A percentile compares a stretch with the other conserved stretches of the same genome.
Conservation (phyloP, 2,113 vertebrate genomes). For the Xenopus laevis region DNA sequence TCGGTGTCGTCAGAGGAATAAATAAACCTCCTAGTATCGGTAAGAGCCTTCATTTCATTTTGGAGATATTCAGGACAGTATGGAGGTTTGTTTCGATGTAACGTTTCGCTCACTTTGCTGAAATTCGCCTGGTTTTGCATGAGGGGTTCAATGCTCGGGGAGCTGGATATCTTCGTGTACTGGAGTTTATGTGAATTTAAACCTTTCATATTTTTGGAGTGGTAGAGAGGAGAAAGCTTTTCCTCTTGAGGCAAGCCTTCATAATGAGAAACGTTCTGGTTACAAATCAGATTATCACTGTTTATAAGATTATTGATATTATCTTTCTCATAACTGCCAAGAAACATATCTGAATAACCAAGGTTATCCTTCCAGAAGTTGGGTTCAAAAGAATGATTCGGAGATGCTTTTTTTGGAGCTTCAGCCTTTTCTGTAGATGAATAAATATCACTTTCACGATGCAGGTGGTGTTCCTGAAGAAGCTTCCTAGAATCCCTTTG, state of each 20-base stretch:
- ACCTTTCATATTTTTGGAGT: conserved; percentile 19
- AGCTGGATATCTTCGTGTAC: neutral
- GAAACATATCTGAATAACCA: neutral
- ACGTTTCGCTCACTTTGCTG: conserved; percentile 32
- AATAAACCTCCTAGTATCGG: conserved; percentile 48
- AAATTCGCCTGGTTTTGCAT: neutral
- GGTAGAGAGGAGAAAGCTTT: conserved; percentile 4
- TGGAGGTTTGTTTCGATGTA: conserved; percentile 31
- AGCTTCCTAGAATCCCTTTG: conserved; percentile 1
- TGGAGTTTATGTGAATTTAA: neutral
- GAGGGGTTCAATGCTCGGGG: neutral
- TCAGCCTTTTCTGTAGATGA: neutral
- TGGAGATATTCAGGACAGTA: conserved; percentile 45
- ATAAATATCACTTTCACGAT: neutral
- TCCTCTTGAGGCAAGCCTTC: neutral
- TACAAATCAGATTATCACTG: neutral
- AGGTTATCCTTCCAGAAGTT: conserved; percentile 6
- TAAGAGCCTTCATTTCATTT: conserved; percentile 43
- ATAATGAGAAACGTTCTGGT: neutral
- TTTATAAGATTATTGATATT: conserved; percentile 6
- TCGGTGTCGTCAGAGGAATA: conserved; percentile 8
- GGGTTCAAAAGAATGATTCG: neutral
- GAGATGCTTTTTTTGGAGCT: neutral
- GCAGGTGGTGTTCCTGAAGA: neutral
- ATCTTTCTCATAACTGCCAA: neutral